phyloP scores from a whole-genome alignment of 2,113 vertebrate species.

The Perca fluviatilis region DNA sequence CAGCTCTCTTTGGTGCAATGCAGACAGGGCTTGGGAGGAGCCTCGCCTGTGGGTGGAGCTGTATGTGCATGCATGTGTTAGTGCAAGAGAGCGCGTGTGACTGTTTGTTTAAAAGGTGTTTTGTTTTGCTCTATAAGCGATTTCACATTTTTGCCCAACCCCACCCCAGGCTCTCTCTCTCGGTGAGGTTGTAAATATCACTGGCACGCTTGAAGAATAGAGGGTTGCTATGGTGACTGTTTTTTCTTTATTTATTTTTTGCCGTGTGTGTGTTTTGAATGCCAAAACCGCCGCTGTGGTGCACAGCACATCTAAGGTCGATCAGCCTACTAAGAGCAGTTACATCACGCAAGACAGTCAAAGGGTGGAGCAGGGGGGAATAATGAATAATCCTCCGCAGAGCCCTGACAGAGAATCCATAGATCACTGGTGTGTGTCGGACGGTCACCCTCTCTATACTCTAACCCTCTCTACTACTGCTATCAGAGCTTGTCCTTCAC shows the following conservation, averaged over 20 bases:
- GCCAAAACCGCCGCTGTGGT: background rate
- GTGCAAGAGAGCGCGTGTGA: slow-evolving; percentile 7
- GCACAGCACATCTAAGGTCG: slow-evolving; percentile 21
- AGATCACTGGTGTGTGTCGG: slow-evolving; percentile 68
- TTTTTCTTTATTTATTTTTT: slow-evolving; percentile 7
- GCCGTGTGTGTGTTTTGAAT: slow-evolving; percentile 15
- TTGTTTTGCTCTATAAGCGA: slow-evolving; percentile 40
- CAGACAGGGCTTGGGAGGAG: slow-evolving; percentile 73
- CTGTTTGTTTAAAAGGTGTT: slow-evolving; percentile 41
- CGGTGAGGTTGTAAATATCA: slow-evolving; percentile 52
- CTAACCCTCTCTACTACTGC: background rate
- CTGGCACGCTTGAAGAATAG: background rate
- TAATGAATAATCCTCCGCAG: slow-evolving; percentile 56
- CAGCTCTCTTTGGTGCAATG: slow-evolving; percentile 84
- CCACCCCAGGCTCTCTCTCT: background rate
- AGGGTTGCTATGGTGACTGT: slow-evolving; percentile 38
- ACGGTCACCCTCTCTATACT: slow-evolving; percentile 53
- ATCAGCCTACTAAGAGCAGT: slow-evolving; percentile 46
- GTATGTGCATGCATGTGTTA: slow-evolving; percentile 22
- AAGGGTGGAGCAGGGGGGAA: slow-evolving; percentile 33
- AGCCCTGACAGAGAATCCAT: slow-evolving; percentile 65
- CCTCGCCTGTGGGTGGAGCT: slow-evolving; percentile 59
- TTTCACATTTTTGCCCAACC: slow-evolving; percentile 24
- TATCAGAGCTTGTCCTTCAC: background rate
- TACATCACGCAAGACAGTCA: slow-evolving; percentile 55